Base-by-base conservation (phyloP, 2,888 invertebrate genomes). In the Nudaria mundana region DNA sequence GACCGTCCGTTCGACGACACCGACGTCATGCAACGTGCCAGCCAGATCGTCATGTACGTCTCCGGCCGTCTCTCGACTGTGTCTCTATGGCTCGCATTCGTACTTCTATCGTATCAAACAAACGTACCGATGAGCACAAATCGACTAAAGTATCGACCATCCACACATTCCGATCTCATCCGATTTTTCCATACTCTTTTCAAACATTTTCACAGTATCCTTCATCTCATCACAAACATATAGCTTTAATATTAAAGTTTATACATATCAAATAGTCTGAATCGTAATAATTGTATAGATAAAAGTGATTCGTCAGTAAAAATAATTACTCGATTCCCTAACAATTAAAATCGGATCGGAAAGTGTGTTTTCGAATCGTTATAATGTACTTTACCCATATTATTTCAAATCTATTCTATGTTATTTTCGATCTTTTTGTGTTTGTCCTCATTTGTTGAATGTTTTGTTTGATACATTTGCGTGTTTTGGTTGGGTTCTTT, bases 11-110 rank as follows among this genome's bases (percentile, higher is more conserved):
- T 93, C 73, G 93, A 94, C 81, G 94, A 94, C 84, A 93, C 93
- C 65, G 93, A 93, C 80, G 95, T 94, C 68, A 93, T 95, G 92
- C 94, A 94, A 88, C 92, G 94, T 81, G 95, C 95, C 81, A 94
- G 94, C 91, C 94, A 94, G 86, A 95, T 95, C 82, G 94, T 95
- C 82, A 94, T 94, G 95, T 95, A 95, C 91, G 95, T 81, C 34
- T 68, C 64, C 57, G 53, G 69, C 64, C 57, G 54, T 54, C 56
- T 56, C 10, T 13, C 28, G 50, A 40, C 62, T 47, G 52, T 54
- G 63, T 62, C 65, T 34, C 30, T 39, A 24, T 25, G 23, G 33
- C 29, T 38, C 15, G 22, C 30, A 26, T 32, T 32, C 65, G 63
- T 43, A 66, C 42, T 65, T 78, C 32, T 15, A 8, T 10, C 24